Conservation (phyloP, 1,140 invertebrate species). For the Ectropis grisescens region DNA sequence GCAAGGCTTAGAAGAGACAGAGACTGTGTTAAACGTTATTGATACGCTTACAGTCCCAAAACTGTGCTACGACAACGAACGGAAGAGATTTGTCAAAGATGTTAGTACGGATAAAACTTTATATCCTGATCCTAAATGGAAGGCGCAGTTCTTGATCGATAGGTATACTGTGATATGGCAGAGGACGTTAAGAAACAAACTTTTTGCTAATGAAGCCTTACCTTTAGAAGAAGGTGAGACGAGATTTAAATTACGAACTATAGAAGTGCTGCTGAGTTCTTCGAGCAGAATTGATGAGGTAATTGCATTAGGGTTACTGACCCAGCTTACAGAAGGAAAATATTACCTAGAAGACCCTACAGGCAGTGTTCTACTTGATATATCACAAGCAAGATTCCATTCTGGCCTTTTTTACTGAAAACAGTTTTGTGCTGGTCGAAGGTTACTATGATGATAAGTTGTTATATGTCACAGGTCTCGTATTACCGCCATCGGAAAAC, state of each 20-base stretch:
- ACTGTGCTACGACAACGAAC: constrained; percentile 80
- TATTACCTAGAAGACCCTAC: constrained; percentile 93
- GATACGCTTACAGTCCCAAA: constrained; percentile 86
- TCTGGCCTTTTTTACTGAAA: constrained; percentile 91
- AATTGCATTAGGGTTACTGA: constrained; percentile 88
- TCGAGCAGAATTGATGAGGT: constrained; percentile 80
- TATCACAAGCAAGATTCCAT: constrained; percentile 86
- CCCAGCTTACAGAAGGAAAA: constrained; percentile 90
- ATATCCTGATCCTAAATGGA: constrained; percentile 77
- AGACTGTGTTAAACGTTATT: constrained; percentile 86
- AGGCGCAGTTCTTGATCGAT: constrained; percentile 81
- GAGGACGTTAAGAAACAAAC: constrained; percentile 84
- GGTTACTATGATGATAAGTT: constrained; percentile 88
- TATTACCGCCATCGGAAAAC: constrained; percentile 90
- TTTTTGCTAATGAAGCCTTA: constrained; percentile 78
- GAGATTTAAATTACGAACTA: constrained; percentile 81
- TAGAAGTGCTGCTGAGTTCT: constrained; percentile 88
- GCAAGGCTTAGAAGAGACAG: constrained; percentile 79
- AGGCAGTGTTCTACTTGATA: constrained; percentile 85
- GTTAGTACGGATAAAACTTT: constrained; percentile 67
- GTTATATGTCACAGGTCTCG: constrained; percentile 87
- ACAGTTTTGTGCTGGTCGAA: constrained; percentile 91
- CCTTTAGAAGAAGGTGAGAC: constrained; percentile 71
- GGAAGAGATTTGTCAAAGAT: constrained; percentile 83
- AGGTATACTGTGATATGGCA: constrained; percentile 78